Base-by-base conservation (phyloP, 2,113 vertebrate genomes). In the Melanerpes aurifrons region DNA sequence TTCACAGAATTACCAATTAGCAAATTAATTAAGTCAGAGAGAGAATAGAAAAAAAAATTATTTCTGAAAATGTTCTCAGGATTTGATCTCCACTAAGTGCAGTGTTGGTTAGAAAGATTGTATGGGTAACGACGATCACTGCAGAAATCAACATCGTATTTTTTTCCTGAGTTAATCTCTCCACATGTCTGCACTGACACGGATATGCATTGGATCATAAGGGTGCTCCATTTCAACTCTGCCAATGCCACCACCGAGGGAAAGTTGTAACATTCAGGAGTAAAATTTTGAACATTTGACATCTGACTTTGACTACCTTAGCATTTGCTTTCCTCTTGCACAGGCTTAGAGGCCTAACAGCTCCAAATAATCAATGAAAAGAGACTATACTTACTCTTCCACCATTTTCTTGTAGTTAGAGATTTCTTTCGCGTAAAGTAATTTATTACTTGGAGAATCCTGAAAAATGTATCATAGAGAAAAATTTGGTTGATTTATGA, bases 321-420 rank as follows among this genome's bases (percentile, higher is more conserved):
- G 32, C 64, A 37, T 45, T 77, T 0, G 1, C 32, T 86, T 80
- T 85, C 71, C 29, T 16, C 48, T 63, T 50, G 63, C 15, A 32
- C 7, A 66, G 54, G 22, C 54, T 47, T 74, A 67, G 63, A 67
- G 64, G 28, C 31, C 32, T 71, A 70, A 45, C 28, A 76, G 28
- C 21, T 35, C 43, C 0, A 3, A 89, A 82, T 31, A 81, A 91
- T 24, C 22, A 50, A 50, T 8, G 28, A 93, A 81, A 72, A 68
- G 48, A 45, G 16, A 45, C 45, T 58, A 35, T 94, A 98, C 99
- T 99, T 97, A 99, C 99, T 99, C 99, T 89, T 99, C 99, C 95
- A 99, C 99, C 99, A 99, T 99, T 97, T 99, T 99, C 98, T 99
- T 99, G 56, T 99, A 99, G 29, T 98, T 98, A 78, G 98, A 99